Base-by-base conservation (phyloP, 2,113 vertebrate genomes). In the Centrocercus urophasianus region DNA sequence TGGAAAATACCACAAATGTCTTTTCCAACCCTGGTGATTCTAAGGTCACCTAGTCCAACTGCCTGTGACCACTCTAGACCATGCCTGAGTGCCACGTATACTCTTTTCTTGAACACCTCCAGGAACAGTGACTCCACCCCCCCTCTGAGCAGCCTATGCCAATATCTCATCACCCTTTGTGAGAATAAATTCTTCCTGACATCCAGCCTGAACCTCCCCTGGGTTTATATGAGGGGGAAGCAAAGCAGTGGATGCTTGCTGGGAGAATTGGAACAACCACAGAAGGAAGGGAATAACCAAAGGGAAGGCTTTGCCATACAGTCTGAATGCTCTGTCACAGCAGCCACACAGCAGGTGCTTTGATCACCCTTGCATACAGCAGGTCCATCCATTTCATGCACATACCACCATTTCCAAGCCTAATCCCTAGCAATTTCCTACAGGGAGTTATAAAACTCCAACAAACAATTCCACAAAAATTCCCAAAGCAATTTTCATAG, bases 341-440 rank as follows among this genome's bases (percentile, higher is more conserved):
- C n/a, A 19, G 20, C 20, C 56, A 77, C 6, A 19, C 7, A 38
- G 70, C 59, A 57, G 0, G 0, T 3, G 7, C 36, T 82, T 47
- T 7, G 25, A 42, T 47, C 8, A 34, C 69, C 18, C 9, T 6
- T 24, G 24, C 43, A 45, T 54, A 42, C 60, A 32, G 28, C 47
- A 18, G 57, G 42, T 45, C 38, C 71, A 57, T 57, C 11, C 4
- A 40, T 73, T 27, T 28, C 75, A 60, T 60, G 48, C 0, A 3
- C 13, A 47, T 61, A 73, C 2, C 20, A 42, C 42, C 21, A 11
- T 43, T 89, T 70, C 86, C 40, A 74, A 81, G 56, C 82, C 24
- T 65, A 95, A 96, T 81, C 56, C 57, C 61, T 82, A 79, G 61
- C 60, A 85, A 95, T 94, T 95, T 93, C 89, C 89, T 75, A 91